phyloP scores from a whole-genome alignment of 2,797 vertebrate species.

The Dromococcyx pavoninus region DNA sequence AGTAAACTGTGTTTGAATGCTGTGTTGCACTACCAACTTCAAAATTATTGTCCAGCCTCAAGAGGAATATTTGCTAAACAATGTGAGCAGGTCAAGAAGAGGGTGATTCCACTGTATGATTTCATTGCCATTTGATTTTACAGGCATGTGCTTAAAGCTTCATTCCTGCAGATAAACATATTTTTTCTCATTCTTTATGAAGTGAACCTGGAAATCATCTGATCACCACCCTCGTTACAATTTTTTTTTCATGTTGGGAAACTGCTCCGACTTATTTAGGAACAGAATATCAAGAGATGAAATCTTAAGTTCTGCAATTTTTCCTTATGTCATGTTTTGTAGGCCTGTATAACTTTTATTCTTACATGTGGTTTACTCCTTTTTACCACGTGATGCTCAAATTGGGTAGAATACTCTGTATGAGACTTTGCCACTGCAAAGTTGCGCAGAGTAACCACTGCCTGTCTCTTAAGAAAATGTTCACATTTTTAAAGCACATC shows the following conservation, averaged over 20 bases:
- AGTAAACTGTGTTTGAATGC: background rate
- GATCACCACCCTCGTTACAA: background rate
- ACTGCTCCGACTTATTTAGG: background rate
- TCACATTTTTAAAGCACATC: background rate
- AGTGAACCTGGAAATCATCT: background rate
- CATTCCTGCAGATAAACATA: background rate
- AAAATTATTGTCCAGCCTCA: background rate
- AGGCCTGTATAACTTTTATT: background rate
- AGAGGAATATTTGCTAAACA: constrained; percentile 39
- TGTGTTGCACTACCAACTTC: constrained; percentile 17
- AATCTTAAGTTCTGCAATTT: background rate
- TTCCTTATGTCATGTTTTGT: background rate
- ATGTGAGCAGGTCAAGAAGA: constrained; percentile 5
- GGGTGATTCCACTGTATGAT: background rate
- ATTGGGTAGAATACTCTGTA: background rate
- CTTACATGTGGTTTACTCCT: background rate
- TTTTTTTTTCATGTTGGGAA: background rate
- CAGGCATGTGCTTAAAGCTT: background rate
- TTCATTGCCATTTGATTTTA: background rate
- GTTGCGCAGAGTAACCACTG: background rate
- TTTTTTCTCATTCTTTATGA: background rate
- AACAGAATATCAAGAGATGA: background rate
- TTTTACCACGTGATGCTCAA: background rate
- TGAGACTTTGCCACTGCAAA: background rate
- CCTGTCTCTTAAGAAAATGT: background rate